Evolutionary conservation across 2,888 invertebrate genomes (phyloP).

Genomic region (Melanchra persicariae): DNA sequence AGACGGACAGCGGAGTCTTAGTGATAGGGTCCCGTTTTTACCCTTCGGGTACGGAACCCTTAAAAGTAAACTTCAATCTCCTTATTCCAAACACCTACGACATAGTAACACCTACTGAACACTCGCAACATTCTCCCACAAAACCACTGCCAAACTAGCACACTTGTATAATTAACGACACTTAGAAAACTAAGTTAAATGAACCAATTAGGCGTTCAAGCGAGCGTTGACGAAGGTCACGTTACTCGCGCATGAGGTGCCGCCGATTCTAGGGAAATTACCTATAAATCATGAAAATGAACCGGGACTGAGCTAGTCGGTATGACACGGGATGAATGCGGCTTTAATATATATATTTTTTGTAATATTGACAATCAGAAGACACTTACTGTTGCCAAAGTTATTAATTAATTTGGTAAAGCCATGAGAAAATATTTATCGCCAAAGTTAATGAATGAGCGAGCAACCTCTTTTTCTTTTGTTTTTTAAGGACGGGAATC

Average conservation of each 20-base stretch:
- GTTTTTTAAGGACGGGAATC: no score
- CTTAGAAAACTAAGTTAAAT: conserved; percentile 69
- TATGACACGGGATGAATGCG: background rate
- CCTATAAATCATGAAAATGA: conserved; percentile 65
- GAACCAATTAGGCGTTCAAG: conserved; percentile 67
- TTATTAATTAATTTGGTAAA: no score
- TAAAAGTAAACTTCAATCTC: background rate
- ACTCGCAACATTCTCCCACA: conserved; percentile 11
- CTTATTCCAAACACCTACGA: background rate
- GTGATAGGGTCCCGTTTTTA: no score
- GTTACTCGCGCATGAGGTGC: conserved; percentile 56
- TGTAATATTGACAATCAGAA: background rate
- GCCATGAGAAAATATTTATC: no score
- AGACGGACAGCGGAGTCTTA: no score
- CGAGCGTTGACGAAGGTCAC: conserved; percentile 65
- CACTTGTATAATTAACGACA: conserved; percentile 67
- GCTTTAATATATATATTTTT: background rate
- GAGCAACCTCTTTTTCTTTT: no score
- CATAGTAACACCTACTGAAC: background rate
- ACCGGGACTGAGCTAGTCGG: conserved; percentile 8
- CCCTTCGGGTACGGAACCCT: no score
- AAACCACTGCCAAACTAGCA: conserved; percentile 44
- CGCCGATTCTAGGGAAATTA: conserved; percentile 69
- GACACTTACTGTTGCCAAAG: no score
- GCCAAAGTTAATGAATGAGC: no score